These are phyloP conservation scores for Bolinopsis microptera DNA, from an alignment of 37 sponge, comb jelly and placozoan species.

Conservation along the genomic window DNA sequence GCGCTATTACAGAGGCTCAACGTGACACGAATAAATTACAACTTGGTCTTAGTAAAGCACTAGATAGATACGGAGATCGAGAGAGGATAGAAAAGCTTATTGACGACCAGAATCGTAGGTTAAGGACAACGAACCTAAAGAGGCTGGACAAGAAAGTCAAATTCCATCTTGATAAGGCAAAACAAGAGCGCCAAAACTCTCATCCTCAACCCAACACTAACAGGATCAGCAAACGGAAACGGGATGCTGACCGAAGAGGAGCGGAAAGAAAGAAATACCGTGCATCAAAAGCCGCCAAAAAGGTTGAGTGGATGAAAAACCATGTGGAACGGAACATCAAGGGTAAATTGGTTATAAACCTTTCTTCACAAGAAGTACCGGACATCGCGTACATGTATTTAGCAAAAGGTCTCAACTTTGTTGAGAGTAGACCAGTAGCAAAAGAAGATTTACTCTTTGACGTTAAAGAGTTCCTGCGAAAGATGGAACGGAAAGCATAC, in stretches of 20 bases:
- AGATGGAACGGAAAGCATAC: not conserved
- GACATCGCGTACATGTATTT: not conserved
- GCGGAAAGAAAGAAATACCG: not conserved
- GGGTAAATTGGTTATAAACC: not conserved
- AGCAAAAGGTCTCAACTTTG: slow-evolving; percentile 52
- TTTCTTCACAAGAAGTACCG: slow-evolving; percentile 2
- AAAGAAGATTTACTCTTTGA: not conserved
- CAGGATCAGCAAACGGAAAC: not conserved
- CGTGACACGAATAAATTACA: not conserved
- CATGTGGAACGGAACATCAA: not conserved
- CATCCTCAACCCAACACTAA: not conserved
- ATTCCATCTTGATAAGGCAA: not conserved
- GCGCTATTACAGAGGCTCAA: not conserved
- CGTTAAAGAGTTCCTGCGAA: not conserved
- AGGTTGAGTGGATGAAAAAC: not conserved
- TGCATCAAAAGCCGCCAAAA: not conserved
- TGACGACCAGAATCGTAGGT: not conserved
- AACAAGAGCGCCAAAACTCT: not conserved
- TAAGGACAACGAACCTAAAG: not conserved
- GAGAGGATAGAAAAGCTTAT: not conserved
- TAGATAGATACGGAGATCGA: not conserved
- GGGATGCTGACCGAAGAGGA: not conserved
- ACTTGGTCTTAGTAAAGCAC: not conserved
- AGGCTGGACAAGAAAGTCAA: not conserved
- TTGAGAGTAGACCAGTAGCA: not conserved